Conservation (phyloP, 2,888 invertebrate genomes). For the Eledone cirrhosa region DNA sequence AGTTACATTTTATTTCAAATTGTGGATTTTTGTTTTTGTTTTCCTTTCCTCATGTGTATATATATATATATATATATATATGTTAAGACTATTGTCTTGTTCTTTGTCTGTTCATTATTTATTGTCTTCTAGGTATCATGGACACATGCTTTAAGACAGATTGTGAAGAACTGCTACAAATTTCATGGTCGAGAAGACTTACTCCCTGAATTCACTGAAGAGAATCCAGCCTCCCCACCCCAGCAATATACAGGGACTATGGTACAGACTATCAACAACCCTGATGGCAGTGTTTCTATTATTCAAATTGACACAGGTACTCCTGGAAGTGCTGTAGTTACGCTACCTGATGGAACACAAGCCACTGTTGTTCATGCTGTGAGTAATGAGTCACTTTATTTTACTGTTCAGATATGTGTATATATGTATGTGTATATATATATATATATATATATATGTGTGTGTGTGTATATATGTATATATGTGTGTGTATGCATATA, state of each 20-base stretch:
- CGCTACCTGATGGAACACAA: constrained; percentile 93
- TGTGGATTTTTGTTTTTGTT: neutral
- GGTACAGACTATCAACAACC: constrained; percentile 93
- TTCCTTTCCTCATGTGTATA: too few species aligned
- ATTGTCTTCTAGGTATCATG: constrained; percentile 83
- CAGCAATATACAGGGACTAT: constrained; percentile 82
- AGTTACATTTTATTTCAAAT: too few species aligned
- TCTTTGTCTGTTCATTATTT: neutral
- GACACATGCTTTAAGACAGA: constrained; percentile 95
- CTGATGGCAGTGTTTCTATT: constrained; percentile 94
- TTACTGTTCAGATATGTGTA: too few species aligned
- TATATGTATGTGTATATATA: too few species aligned
- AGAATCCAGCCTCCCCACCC: constrained; percentile 29
- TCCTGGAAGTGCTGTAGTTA: constrained; percentile 75
- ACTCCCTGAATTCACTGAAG: constrained; percentile 89
- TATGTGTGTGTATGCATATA: too few species aligned
- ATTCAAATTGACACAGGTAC: constrained; percentile 76
- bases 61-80: too few species aligned
- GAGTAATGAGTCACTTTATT: constrained; percentile 42
- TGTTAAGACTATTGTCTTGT: too few species aligned
- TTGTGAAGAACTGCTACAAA: constrained; percentile 97
- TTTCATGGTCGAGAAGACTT: constrained; percentile 96
- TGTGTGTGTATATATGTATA: too few species aligned
- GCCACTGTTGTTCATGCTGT: constrained; percentile 83
- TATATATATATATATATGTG: too few species aligned